Evolutionary conservation across 2,888 invertebrate genomes (phyloP), one percentile per base, ranked within the genome.

Genomic region (Papilio gigon): DNA sequence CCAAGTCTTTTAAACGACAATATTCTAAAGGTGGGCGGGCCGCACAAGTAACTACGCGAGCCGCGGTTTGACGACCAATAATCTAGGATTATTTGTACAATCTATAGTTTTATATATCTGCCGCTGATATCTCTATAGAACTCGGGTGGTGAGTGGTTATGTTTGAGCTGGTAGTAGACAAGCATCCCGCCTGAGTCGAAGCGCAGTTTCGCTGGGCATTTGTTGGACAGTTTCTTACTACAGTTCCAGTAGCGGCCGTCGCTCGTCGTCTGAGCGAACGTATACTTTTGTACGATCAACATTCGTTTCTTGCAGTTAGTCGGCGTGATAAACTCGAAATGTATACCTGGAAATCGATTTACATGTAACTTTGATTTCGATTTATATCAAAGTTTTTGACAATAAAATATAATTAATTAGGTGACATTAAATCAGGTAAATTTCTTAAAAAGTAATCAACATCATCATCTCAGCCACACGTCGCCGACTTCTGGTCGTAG

Each of bases 221-320:
- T 80, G 1, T 72, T 70, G 0, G 80, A 75, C 0, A 30, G 59
- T 61, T 84, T 87, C 71, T 76, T 83, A 37, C 83, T 84, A 65
- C 89, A 89, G 66, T 85, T 81, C 84, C 87, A 85, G 59, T 89
- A 88, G 4, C 86, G 74, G 0, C 61, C 71, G 59, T 85, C 82
- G 58, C 75, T 81, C 0, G 84, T 86, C 0, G 86, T 83, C 70
- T 79, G 80, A 4, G 81, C 74, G 72, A 86, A 88, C 0, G 81
- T 84, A 56, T 84, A 74, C 0, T 75, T 70, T 11, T 78, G 71
- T 1, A 82, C 61, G 65, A 78, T 72, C 9, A 83, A 61, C 17
- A 78, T 53, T 0, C 76, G 78, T 25, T 77, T 80, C 68, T 79
- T 83, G 40, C 72, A 72, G 35, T 76, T 77, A 0, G 72, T 62